A percentile compares a stretch with the other conserved stretches of the same genome.
Conservation (phyloP, 1,140 invertebrate species). For the Phymastichus coffea region DNA sequence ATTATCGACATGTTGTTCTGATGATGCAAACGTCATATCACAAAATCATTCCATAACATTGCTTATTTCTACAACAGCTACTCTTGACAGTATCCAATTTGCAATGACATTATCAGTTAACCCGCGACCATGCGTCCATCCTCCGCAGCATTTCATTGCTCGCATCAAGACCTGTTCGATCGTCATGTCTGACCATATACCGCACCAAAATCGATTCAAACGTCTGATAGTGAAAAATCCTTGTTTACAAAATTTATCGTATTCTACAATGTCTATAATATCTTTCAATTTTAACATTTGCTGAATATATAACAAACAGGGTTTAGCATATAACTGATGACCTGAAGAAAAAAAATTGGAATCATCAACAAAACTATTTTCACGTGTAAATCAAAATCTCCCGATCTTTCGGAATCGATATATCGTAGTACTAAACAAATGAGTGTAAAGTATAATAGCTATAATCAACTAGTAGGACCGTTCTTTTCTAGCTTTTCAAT, state of each 20-base stretch:
- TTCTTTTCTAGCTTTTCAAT: neutral
- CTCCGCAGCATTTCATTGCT: too few species aligned
- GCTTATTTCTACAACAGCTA: too few species aligned
- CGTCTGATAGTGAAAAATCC: constrained; percentile 37
- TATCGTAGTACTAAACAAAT: constrained; percentile 24
- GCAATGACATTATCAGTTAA: constrained; percentile 31
- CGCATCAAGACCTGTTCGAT: too few species aligned
- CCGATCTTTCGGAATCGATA: constrained; percentile 29
- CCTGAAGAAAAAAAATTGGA: constrained; percentile 42
- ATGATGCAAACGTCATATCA: constrained; percentile 21
- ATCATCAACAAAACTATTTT: constrained; percentile 24
- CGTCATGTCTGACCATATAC: too few species aligned
- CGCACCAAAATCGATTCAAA: constrained; percentile 38
- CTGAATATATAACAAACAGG: constrained; percentile 50
- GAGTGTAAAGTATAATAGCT: constrained; percentile 29
- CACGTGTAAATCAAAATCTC: constrained; percentile 25
- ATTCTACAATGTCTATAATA: constrained; percentile 38
- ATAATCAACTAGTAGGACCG: neutral
- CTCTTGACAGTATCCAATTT: too few species aligned
- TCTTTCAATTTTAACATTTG: constrained; percentile 43
- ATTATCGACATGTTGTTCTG: constrained; percentile 38
- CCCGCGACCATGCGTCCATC: constrained; percentile 32
- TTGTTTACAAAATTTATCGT: constrained; percentile 36
- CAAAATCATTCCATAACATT: constrained; percentile 36
- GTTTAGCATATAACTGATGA: constrained; percentile 55